Percentiles rank a stretch among this genome's conserved stretches.
phyloP scores from a whole-genome alignment of 2,797 vertebrate genomes.

The Gymnothorax javanicus region DNA sequence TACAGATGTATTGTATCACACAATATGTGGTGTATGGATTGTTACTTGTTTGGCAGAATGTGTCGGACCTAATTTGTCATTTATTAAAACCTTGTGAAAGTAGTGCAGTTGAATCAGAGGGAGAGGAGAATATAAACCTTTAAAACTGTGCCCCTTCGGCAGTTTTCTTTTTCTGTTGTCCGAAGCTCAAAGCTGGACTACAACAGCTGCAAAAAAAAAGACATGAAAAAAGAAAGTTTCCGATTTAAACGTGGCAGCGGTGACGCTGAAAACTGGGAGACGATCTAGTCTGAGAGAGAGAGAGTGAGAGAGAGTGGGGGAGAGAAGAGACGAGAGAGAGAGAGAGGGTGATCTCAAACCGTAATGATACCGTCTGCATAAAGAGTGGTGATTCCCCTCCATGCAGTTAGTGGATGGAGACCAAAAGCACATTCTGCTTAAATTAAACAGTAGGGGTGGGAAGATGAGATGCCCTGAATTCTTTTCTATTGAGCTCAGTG shows the following conservation, averaged over 20 bases:
- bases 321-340: neutral
- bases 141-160: neutral
- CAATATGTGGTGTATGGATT: neutral
- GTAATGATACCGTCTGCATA: conserved; percentile 13
- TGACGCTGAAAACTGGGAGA: conserved; percentile 30
- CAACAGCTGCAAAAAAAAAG: conserved; percentile 4
- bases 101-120: neutral
- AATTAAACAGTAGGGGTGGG: conserved; percentile 54
- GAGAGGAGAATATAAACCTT: neutral
- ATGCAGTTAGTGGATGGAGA: conserved; percentile 37
- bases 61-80: neutral
- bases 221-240: conserved; percentile 17
- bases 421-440: conserved; percentile 58
- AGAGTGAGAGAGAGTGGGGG: neutral
- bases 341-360: neutral
- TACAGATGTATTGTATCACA: neutral
- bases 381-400: conserved; percentile 16
- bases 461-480: conserved; percentile 54
- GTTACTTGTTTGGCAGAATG: neutral
- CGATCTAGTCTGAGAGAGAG: conserved; percentile 14
- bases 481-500: conserved; percentile 61
- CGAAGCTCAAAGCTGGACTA: neutral
- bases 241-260: conserved; percentile 34
- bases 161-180: neutral
- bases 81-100: neutral